These are phyloP conservation scores for Apoda limacodes DNA, from an alignment of 2,888 invertebrate genomes.

Conservation along the genomic window DNA sequence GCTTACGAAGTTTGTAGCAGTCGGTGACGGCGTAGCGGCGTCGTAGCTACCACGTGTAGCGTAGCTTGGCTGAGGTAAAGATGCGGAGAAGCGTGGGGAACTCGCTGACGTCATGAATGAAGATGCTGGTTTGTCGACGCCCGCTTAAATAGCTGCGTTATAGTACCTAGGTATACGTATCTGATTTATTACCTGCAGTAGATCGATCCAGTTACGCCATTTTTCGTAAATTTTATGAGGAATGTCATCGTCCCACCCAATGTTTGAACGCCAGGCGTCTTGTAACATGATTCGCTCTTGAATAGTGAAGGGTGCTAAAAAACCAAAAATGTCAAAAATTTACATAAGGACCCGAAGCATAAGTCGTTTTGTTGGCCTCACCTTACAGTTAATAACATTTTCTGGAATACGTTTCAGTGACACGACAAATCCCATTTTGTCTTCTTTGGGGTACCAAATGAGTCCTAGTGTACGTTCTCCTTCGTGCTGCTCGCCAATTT, in stretches of 20 bases:
- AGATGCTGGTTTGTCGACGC: no score
- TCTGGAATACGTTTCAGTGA: conserved; percentile 16
- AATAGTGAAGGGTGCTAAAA: conserved; percentile 21
- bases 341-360: conserved; percentile 20
- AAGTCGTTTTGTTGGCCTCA: conserved; percentile 18
- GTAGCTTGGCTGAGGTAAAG: no score
- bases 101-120: no score
- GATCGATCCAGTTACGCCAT: conserved; percentile 13
- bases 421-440: conserved; percentile 18
- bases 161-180: conserved; percentile 7
- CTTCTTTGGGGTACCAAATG: conserved; percentile 20
- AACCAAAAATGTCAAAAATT: conserved; percentile 19
- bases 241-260: conserved; percentile 17
- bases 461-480: conserved; percentile 20
- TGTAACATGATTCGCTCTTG: conserved; percentile 21
- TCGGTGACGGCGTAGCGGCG: no score
- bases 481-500: no score
- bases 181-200: conserved; percentile 4
- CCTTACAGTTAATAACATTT: conserved; percentile 10
- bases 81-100: no score
- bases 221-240: conserved; percentile 4
- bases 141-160: no score
- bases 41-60: no score
- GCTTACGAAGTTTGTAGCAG: not conserved
- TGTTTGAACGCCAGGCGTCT: conserved; percentile 12